Percentiles rank a stretch among this genome's conserved stretches.
phyloP scores from a whole-genome alignment of 2,113 vertebrate genomes.

The Platichthys stellatus region DNA sequence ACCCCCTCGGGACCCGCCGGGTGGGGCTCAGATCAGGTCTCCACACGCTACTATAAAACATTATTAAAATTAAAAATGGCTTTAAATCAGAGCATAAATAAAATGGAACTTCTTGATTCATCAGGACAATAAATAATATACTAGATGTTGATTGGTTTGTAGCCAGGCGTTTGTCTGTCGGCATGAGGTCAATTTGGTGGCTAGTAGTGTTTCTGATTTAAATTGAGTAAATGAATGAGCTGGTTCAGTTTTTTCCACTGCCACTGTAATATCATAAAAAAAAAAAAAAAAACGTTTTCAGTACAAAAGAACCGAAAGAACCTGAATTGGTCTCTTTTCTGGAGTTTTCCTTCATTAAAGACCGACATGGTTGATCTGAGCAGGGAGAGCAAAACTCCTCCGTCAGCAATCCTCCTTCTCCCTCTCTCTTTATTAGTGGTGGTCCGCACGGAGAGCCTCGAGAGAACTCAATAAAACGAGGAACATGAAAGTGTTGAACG shows the following conservation, averaged over 20 bases:
- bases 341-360: conserved; percentile 1
- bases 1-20: too few species aligned
- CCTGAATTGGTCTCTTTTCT: conserved; percentile 3
- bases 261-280: too few species aligned
- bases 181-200: too few species aligned
- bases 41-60: neutral
- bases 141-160: too few species aligned
- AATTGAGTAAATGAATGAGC: too few species aligned
- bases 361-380: neutral
- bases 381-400: neutral
- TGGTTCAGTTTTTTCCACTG: too few species aligned
- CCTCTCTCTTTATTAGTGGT: neutral
- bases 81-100: neutral
- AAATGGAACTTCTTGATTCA: neutral
- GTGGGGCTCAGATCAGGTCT: too few species aligned
- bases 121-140: too few species aligned
- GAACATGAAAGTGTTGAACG: neutral
- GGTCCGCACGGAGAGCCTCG: neutral
- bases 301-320: too few species aligned
- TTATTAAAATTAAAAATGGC: neutral
- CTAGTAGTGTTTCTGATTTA: too few species aligned
- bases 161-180: too few species aligned
- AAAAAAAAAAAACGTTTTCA: too few species aligned
- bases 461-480: neutral
- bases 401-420: neutral